A percentile compares a stretch with the other conserved stretches of the same genome.
Evolutionary conservation across 2,113 vertebrate species (phyloP).

Genomic region (Bostrychus sinensis): DNA sequence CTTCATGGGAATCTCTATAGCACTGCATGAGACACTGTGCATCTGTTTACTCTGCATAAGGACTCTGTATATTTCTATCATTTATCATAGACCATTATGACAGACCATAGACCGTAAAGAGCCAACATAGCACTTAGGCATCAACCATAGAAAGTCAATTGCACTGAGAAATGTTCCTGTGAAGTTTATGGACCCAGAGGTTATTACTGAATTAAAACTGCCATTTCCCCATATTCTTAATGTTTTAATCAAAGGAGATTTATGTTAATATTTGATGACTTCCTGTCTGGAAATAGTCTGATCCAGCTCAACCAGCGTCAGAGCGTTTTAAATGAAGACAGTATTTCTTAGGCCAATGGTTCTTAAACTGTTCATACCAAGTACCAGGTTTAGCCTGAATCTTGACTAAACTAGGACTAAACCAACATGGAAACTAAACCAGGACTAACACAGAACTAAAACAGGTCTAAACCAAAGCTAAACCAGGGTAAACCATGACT

Average conservation of each 20-base stretch:
- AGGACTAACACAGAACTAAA: too few species aligned
- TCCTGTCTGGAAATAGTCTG: background rate
- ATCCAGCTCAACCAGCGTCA: background rate
- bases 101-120: background rate
- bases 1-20: too few species aligned
- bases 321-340: background rate
- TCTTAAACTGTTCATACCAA: too few species aligned
- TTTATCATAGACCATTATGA: background rate
- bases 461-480: too few species aligned
- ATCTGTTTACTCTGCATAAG: too few species aligned
- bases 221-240: conserved; percentile 4
- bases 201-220: background rate
- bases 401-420: too few species aligned
- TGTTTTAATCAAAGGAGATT: conserved; percentile 11
- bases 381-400: background rate
- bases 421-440: too few species aligned
- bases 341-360: background rate
- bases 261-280: conserved; percentile 4
- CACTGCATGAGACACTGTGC: too few species aligned
- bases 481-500: too few species aligned
- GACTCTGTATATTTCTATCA: background rate
- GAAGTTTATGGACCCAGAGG: background rate
- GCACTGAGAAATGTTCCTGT: background rate
- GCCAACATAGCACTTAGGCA: background rate
- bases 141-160: background rate